These are phyloP conservation scores for Volucella bombylans DNA, from an alignment of 2,888 invertebrate species.

Conservation along the genomic window DNA sequence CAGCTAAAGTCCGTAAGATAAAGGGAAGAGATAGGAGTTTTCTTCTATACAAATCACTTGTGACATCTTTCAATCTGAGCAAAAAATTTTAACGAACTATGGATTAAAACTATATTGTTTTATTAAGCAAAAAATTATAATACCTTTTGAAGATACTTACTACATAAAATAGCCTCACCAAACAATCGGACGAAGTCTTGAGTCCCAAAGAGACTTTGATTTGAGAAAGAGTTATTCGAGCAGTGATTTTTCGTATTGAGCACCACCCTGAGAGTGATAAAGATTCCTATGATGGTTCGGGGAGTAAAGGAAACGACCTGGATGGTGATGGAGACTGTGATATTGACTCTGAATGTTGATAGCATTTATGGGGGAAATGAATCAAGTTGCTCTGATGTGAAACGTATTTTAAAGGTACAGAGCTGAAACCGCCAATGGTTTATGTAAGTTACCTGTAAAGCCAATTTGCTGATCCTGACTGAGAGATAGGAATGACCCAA, in stretches of 20 bases:
- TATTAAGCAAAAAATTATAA: constrained; percentile 16
- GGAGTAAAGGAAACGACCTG: constrained; percentile 86
- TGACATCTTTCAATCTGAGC: constrained; percentile 1
- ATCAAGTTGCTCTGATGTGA: constrained; percentile 75
- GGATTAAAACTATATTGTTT: constrained; percentile 42
- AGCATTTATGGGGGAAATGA: constrained; percentile 77
- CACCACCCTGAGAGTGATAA: constrained; percentile 90
- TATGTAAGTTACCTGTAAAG: neutral
- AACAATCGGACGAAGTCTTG: constrained; percentile 91
- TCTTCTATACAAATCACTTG: no score
- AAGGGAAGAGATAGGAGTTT: no score
- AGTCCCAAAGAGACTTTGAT: constrained; percentile 88
- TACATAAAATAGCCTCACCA: constrained; percentile 81
- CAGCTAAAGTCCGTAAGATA: no score
- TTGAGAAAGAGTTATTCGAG: constrained; percentile 96
- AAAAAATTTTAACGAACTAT: constrained; percentile 42
- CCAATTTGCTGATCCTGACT: no score
- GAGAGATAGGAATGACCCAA: no score
- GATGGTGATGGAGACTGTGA: constrained; percentile 76
- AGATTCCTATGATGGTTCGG: constrained; percentile 79
- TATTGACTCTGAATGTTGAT: constrained; percentile 75
- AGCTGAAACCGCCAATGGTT: constrained; percentile 70
- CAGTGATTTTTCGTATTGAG: constrained; percentile 95
- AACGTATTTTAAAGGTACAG: constrained; percentile 77
- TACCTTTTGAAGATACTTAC: constrained; percentile 30